Conservation (phyloP, 2,797 vertebrate genomes). For the Muscicapa striata region DNA sequence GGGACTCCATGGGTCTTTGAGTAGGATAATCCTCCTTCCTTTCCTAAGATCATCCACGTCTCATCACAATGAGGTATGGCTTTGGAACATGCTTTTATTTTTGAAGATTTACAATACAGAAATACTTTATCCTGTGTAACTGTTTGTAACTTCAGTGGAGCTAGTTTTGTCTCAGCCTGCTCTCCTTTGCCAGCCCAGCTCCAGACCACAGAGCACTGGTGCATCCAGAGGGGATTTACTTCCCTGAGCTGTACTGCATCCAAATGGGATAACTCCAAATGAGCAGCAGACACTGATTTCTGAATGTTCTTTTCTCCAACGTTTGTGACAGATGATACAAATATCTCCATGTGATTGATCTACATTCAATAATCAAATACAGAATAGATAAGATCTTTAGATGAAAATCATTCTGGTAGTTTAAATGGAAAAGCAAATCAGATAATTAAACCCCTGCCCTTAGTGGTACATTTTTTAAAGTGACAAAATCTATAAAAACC, state of each 20-base stretch:
- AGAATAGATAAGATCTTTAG: slow-evolving; percentile 32
- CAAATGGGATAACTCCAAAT: not conserved
- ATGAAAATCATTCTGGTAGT: slow-evolving; percentile 43
- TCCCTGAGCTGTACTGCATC: not conserved
- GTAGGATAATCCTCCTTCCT: not conserved
- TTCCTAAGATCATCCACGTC: not conserved
- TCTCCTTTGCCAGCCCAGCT: not conserved
- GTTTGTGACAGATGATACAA: not conserved
- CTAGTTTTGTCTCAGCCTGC: not conserved
- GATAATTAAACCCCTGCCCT: slow-evolving; percentile 54
- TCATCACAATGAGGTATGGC: not conserved
- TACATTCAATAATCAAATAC: slow-evolving; percentile 45
- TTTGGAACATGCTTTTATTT: not conserved
- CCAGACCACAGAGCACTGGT: not conserved
- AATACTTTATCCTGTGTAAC: not conserved
- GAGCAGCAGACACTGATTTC: not conserved
- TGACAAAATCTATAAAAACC: slow-evolving; percentile 59
- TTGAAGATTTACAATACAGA: not conserved
- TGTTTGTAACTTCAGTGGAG: not conserved
- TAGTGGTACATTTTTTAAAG: slow-evolving; percentile 61
- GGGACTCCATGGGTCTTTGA: not conserved
- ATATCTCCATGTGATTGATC: slow-evolving; percentile 2
- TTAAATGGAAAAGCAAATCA: slow-evolving; percentile 68
- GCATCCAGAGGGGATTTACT: not conserved
- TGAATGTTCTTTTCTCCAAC: not conserved